Conservation (phyloP, 2,888 invertebrate species). For the Drepanosiphum platanoidis region DNA sequence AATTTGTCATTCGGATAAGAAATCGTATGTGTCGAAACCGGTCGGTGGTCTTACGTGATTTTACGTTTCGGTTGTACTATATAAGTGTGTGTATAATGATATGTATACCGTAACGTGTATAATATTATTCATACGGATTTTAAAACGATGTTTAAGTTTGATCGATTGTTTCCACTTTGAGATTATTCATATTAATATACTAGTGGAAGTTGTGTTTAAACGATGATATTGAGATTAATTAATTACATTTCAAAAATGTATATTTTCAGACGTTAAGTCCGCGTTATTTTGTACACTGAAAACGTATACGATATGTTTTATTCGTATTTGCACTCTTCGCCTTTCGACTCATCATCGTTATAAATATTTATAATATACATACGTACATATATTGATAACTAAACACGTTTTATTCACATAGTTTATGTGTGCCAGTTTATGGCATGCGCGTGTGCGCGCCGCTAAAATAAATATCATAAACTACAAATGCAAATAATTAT, state of each 20-base stretch:
- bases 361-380: background rate
- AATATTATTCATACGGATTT: conserved; percentile 2
- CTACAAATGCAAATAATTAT: background rate
- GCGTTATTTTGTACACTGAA: background rate
- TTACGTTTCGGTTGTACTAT: background rate
- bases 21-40: conserved; percentile 8
- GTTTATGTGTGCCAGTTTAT: too few relatives aligned
- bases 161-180: conserved; percentile 2
- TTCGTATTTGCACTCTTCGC: background rate
- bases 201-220: background rate
- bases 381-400: background rate
- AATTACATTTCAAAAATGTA: background rate
- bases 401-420: background rate
- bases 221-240: conserved; percentile 10
- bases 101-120: background rate
- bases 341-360: background rate
- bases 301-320: background rate
- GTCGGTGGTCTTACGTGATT: background rate
- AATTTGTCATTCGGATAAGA: conserved; percentile 11
- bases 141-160: conserved; percentile 20
- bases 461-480: background rate
- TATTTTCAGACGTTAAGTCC: background rate
- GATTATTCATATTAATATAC: background rate
- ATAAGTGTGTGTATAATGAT: background rate
- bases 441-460: background rate